phyloP scores from a whole-genome alignment of 2,888 invertebrate species.

The Ctenicera cuprea region DNA sequence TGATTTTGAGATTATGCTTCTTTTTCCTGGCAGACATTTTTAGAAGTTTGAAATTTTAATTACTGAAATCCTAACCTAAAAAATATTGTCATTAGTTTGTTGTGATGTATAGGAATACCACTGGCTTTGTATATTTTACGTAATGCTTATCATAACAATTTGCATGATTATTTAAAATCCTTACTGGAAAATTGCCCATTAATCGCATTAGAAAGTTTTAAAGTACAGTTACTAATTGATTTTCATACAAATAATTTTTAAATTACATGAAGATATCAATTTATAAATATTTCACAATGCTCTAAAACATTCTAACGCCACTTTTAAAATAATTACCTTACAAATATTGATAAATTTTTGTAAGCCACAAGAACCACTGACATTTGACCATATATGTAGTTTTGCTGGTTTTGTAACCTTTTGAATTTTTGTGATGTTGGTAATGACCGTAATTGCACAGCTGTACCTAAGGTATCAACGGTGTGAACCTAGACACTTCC shows the following conservation, averaged over 20 bases:
- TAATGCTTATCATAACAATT: slow-evolving; percentile 6
- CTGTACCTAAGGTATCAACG: neutral
- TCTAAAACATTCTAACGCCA: too few species aligned
- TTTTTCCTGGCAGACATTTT: slow-evolving; percentile 62
- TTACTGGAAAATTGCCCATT: slow-evolving; percentile 23
- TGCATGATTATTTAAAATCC: slow-evolving; percentile 24
- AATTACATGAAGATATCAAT: too few species aligned
- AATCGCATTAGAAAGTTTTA: slow-evolving; percentile 24
- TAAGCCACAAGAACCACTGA: slow-evolving; percentile 25
- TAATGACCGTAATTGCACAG: neutral
- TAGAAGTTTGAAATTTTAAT: neutral
- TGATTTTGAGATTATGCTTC: slow-evolving; percentile 73
- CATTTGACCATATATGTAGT: slow-evolving; percentile 48
- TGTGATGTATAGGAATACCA: neutral
- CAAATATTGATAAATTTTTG: slow-evolving; percentile 26
- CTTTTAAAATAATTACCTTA: slow-evolving; percentile 17
- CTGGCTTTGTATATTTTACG: slow-evolving; percentile 1
- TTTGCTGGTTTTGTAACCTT: slow-evolving; percentile 39
- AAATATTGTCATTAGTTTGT: neutral
- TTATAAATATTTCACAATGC: too few species aligned
- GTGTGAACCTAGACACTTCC: too few species aligned
- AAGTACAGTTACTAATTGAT: too few species aligned
- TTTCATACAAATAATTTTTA: too few species aligned
- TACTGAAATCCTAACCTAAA: slow-evolving; percentile 21
- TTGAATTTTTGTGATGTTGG: slow-evolving; percentile 16